Percentiles rank a stretch among this genome's conserved stretches.
These are phyloP conservation scores for Sericinus montela DNA, from an alignment of 2,888 invertebrate species.

Conservation along the genomic window DNA sequence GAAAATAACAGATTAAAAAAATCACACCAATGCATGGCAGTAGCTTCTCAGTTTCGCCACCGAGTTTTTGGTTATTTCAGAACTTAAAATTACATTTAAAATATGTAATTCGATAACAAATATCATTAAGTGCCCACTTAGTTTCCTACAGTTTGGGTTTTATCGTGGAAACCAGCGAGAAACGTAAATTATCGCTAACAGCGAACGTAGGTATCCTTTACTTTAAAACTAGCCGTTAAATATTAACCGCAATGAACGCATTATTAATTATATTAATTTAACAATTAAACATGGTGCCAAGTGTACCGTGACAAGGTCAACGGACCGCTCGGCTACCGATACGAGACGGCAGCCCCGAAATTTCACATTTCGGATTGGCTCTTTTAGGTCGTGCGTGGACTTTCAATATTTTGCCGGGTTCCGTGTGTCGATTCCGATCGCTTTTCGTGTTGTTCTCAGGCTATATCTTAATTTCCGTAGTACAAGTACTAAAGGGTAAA, in stretches of 20 bases:
- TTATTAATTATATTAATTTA: constrained; percentile 55
- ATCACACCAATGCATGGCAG: no score
- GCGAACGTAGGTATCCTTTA: background rate
- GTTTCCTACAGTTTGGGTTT: no score
- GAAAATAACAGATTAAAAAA: no score
- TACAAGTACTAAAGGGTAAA: no score
- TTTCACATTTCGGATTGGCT: constrained; percentile 25
- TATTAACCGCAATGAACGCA: constrained; percentile 39
- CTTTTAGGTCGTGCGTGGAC: constrained; percentile 1
- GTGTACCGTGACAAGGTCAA: constrained; percentile 69
- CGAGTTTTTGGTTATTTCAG: no score
- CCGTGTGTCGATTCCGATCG: background rate
- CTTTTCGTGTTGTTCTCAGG: no score
- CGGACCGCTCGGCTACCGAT: constrained; percentile 45
- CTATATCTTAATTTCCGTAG: no score
- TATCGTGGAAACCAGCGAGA: no score
- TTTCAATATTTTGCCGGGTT: constrained; percentile 10
- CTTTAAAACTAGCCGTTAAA: background rate
- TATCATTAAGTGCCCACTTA: no score
- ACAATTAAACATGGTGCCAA: constrained; percentile 64
- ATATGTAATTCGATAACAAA: no score
- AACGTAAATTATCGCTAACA: background rate
- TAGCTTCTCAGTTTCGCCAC: no score
- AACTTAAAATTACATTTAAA: no score
- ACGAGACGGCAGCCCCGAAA: constrained; percentile 24